Evolutionary conservation across 2,888 invertebrate genomes (phyloP).

Genomic region (Sarcophaga rosellei): DNA sequence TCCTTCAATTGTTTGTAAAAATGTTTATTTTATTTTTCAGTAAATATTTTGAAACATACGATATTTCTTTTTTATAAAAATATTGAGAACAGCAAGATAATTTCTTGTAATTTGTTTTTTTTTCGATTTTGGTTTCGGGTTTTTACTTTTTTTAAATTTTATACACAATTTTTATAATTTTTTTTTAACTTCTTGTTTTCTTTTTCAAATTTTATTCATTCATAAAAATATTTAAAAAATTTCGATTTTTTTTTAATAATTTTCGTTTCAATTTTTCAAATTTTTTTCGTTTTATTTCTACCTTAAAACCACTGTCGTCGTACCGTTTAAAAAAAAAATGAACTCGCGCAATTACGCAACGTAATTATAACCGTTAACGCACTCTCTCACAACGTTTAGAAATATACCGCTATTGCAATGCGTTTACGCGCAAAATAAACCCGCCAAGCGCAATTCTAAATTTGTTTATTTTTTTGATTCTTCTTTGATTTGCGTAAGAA

Average conservation of each 20-base stretch:
- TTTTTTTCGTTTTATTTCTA: background rate
- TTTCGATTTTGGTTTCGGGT: background rate
- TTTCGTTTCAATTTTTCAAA: background rate
- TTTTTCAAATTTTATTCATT: no score
- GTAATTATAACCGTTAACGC: slow-evolving; percentile 40
- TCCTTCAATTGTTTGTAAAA: no score
- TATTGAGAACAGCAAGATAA: no score
- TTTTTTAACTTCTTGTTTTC: background rate
- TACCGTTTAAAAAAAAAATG: background rate
- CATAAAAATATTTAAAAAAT: no score
- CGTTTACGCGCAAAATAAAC: slow-evolving; percentile 42
- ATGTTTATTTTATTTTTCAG: no score
- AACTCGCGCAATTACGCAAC: background rate
- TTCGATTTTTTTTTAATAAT: background rate
- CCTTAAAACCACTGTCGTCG: background rate
- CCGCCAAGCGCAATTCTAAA: background rate
- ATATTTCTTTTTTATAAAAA: no score
- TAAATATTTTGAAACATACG: no score
- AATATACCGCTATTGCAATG: slow-evolving; percentile 51
- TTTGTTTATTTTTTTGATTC: slow-evolving; percentile 1
- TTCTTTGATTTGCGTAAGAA: slow-evolving; percentile 5
- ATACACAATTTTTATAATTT: slow-evolving; percentile 4
- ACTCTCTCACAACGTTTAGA: slow-evolving; percentile 46
- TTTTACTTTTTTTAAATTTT: background rate
- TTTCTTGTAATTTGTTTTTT: no score